Conservation (phyloP, 1,140 invertebrate species). For the Spodoptera frugiperda region DNA sequence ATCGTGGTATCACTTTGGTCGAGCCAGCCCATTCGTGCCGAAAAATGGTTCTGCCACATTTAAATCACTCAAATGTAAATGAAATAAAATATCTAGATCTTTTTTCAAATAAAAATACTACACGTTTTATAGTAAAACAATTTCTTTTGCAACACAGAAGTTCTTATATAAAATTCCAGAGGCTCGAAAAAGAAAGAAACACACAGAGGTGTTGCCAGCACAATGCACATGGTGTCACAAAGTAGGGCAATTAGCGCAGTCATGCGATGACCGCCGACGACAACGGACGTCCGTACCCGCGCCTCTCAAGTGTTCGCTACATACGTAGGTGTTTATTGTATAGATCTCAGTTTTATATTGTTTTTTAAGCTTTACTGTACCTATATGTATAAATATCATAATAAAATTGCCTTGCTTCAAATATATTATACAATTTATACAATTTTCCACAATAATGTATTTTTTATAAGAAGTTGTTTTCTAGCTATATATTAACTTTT, state of each 20-base stretch:
- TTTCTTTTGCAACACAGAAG: not conserved
- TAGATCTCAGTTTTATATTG: not conserved
- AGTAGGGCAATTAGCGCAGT: conserved; percentile 49
- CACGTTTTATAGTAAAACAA: not conserved
- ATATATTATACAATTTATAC: no score
- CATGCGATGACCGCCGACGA: conserved; percentile 44
- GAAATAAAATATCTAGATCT: not conserved
- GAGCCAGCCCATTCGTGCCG: no score
- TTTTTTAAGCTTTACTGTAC: not conserved
- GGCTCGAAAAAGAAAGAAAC: not conserved
- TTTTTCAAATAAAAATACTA: not conserved
- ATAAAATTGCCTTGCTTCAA: no score
- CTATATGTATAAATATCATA: no score
- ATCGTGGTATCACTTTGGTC: no score
- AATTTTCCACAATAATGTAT: no score
- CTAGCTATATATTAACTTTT: no score
- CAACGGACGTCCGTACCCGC: conserved; percentile 33
- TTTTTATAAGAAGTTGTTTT: no score
- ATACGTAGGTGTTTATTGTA: conserved; percentile 18
- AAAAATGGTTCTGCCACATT: no score
- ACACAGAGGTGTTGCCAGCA: conserved; percentile 14
- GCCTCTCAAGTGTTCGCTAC: conserved; percentile 17
- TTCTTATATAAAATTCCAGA: not conserved
- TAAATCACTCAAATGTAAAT: no score
- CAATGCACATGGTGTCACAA: conserved; percentile 25